phyloP scores from a whole-genome alignment of 2,888 invertebrate genomes.

The Xylocampa areola region DNA sequence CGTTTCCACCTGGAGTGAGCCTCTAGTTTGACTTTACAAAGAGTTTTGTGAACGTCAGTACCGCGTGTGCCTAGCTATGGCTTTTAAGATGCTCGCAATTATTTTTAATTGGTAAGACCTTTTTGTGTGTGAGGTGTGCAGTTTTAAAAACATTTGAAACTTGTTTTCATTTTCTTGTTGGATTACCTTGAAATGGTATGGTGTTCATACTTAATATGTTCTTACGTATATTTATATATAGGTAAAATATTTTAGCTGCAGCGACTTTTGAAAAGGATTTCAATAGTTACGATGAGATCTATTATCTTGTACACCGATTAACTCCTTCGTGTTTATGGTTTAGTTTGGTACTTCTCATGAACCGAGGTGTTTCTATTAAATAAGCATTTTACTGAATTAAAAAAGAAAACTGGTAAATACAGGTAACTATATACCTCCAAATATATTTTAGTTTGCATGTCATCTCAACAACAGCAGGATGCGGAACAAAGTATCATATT shows the following conservation, averaged over 20 bases:
- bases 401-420: no score
- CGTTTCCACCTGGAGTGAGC: constrained; percentile 70
- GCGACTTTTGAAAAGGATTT: no score
- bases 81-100: constrained; percentile 52
- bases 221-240: constrained; percentile 1
- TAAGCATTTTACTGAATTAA: no score
- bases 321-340: no score
- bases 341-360: no score
- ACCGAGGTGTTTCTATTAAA: no score
- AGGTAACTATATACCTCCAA: no score
- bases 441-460: constrained; percentile 2
- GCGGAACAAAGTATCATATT: constrained; percentile 29
- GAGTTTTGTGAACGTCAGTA: constrained; percentile 43
- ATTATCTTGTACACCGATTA: no score
- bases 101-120: constrained; percentile 55
- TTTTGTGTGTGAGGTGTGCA: constrained; percentile 28
- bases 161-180: constrained; percentile 9
- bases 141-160: constrained; percentile 33
- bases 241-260: constrained; percentile 22
- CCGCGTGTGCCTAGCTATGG: constrained; percentile 18
- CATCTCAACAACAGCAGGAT: constrained; percentile 1
- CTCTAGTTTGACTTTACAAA: constrained; percentile 56
- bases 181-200: no score
- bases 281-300: no score
- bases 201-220: not conserved